These are phyloP conservation scores for Terrapene triunguis DNA, from an alignment of 2,113 vertebrate genomes.

Conservation along the genomic window DNA sequence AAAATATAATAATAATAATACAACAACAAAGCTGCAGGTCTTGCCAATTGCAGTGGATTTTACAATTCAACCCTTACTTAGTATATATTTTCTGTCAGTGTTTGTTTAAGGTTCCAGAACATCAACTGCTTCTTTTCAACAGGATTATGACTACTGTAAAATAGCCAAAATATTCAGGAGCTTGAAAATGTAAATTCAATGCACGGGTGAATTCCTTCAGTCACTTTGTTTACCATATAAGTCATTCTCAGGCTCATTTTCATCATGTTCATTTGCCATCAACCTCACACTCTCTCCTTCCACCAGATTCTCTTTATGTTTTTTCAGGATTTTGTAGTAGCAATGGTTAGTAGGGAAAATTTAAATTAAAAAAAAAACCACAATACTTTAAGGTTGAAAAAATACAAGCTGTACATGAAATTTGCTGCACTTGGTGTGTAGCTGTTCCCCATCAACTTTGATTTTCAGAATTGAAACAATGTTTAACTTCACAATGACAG, in stretches of 20 bases:
- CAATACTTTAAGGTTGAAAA: not conserved
- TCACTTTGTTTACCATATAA: not conserved
- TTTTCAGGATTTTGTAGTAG: not conserved
- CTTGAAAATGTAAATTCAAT: not conserved
- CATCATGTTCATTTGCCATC: not conserved
- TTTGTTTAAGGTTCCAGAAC: not conserved
- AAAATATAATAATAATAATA: not conserved
- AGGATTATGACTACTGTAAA: not conserved
- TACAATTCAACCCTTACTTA: accelerated
- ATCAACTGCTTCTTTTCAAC: not conserved
- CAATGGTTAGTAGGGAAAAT: not conserved
- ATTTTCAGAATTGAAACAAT: not conserved
- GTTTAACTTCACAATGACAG: not conserved
- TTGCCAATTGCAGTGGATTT: not conserved
- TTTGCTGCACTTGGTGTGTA: not conserved
- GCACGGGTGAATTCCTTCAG: not conserved
- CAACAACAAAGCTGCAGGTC: not conserved
- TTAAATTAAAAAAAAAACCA: not conserved
- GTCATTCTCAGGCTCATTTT: not conserved
- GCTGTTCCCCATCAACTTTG: not conserved
- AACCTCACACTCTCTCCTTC: not conserved
- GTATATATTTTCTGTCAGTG: not conserved
- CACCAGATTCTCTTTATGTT: not conserved
- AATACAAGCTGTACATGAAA: not conserved
- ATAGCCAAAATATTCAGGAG: not conserved